phyloP scores from a whole-genome alignment of 2,797 vertebrate genomes.

The Pipistrellus pygmaeus region DNA sequence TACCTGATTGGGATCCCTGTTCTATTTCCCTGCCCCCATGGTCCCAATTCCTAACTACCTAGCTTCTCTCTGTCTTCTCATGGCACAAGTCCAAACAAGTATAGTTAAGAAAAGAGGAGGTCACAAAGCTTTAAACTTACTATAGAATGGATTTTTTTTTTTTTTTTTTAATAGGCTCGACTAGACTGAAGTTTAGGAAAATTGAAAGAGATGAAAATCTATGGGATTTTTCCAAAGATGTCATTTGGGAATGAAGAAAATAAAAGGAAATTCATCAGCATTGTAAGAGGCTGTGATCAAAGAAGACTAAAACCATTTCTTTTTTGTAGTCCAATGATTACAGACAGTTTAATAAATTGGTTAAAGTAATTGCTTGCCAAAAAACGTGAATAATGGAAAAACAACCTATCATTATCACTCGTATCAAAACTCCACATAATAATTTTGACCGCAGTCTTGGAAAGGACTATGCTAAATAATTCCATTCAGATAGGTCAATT shows the following conservation, averaged over 20 bases:
- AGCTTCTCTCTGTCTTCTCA: no score
- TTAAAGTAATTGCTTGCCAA: slow-evolving; percentile 60
- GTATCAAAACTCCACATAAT: slow-evolving; percentile 10
- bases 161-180: background rate
- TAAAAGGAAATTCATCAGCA: background rate
- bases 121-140: background rate
- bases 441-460: slow-evolving; percentile 38
- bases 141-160: background rate
- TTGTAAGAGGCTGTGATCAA: background rate
- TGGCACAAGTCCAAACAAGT: background rate
- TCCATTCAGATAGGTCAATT: slow-evolving; percentile 68
- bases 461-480: slow-evolving; percentile 60
- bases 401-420: slow-evolving; percentile 47
- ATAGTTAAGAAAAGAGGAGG: background rate
- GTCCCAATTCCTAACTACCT: no score
- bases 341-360: slow-evolving; percentile 61
- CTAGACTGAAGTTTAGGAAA: background rate
- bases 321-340: slow-evolving; percentile 30
- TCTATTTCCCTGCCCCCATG: no score
- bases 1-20: no score
- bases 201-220: slow-evolving; percentile 23
- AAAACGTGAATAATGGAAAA: slow-evolving; percentile 64
- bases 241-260: background rate
- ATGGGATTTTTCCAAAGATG: background rate
- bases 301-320: slow-evolving; percentile 46